A percentile compares a stretch with the other conserved stretches of the same genome.
Conservation (phyloP, 2,113 vertebrate species). For the Podarcis muralis region DNA sequence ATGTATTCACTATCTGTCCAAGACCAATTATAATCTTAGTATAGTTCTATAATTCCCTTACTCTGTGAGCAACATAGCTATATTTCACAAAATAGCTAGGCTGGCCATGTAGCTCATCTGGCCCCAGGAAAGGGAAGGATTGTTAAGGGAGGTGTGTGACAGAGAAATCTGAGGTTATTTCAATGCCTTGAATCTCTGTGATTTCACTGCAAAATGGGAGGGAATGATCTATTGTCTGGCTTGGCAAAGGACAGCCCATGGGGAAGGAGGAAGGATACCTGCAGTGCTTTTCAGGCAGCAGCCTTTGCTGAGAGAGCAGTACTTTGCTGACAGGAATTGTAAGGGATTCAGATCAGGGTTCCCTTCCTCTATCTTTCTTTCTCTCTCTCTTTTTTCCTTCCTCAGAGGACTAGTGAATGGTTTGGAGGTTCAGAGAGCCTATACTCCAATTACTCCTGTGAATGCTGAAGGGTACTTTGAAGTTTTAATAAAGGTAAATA, state of each 20-base stretch:
- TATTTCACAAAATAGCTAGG: neutral
- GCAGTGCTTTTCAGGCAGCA: conserved; percentile 18
- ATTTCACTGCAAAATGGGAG: conserved; percentile 24
- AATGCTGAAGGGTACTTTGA: conserved; percentile 79
- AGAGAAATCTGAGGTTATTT: conserved; percentile 28
- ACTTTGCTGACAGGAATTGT: neutral
- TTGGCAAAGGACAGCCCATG: neutral
- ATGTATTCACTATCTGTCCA: neutral
- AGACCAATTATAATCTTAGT: neutral
- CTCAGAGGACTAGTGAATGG: conserved; percentile 75
- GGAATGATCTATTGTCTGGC: conserved; percentile 26
- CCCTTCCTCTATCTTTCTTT: neutral
- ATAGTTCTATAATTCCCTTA: conserved; percentile 18
- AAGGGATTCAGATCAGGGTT: conserved; percentile 16
- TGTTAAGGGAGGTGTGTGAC: neutral
- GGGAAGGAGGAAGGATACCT: conserved; percentile 17
- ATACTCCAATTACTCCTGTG: conserved; percentile 77
- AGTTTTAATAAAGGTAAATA: conserved; percentile 83
- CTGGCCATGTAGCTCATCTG: conserved; percentile 9
- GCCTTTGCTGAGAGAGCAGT: neutral
- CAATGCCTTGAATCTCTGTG: conserved; percentile 26
- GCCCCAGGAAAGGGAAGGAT: conserved; percentile 22
- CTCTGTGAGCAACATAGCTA: fast-evolving
- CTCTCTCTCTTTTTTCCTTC: conserved; percentile 41
- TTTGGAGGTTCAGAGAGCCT: conserved; percentile 82